A percentile compares a stretch with the other conserved stretches of the same genome.
phyloP scores from a whole-genome alignment of 2,113 vertebrate species.

The Phalacrocorax aristotelis region DNA sequence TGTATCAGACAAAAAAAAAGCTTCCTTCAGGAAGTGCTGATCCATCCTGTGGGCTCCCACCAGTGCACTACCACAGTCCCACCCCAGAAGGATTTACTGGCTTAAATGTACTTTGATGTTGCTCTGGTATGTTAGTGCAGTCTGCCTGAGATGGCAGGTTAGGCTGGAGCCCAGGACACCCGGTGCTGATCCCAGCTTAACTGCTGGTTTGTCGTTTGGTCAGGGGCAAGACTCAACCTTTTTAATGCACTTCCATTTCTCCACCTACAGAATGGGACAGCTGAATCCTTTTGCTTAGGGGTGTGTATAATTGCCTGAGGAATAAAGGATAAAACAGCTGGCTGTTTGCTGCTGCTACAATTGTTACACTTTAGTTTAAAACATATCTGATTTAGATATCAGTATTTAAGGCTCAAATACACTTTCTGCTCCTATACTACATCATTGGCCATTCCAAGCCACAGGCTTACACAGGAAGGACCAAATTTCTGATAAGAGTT shows the following conservation, averaged over 20 bases:
- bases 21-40: neutral
- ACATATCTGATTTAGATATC: neutral
- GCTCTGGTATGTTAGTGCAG: neutral
- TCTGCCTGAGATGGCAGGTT: neutral
- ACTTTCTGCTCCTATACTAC: neutral
- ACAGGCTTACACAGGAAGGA: neutral
- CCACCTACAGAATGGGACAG: neutral
- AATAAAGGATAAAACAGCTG: neutral
- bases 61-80: neutral
- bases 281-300: neutral
- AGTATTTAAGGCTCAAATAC: neutral
- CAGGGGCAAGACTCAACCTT: neutral
- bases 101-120: neutral
- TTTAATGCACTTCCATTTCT: neutral
- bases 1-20: neutral
- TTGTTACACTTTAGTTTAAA: neutral
- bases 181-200: neutral
- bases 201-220: neutral
- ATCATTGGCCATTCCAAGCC: accelerated
- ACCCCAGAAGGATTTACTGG: neutral
- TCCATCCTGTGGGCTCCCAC: neutral
- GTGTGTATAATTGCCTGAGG: neutral
- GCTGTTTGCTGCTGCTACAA: neutral
- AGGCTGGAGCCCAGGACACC: neutral
- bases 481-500: neutral